phyloP scores from a whole-genome alignment of 30 jellyfish, hydroid and myxozoan species.

The Chironex yamaguchii region DNA sequence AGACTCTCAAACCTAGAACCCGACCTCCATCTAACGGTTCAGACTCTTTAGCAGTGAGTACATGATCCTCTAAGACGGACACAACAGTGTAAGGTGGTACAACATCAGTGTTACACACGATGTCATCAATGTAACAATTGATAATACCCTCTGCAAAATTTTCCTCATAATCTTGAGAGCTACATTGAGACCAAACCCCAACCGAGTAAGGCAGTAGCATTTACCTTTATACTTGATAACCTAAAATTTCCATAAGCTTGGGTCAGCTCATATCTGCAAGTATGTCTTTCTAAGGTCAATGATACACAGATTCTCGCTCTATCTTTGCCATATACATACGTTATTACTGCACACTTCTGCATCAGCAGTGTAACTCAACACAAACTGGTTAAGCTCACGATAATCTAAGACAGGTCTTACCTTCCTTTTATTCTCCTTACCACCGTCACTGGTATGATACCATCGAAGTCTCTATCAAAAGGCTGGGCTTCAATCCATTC shows the following conservation, averaged over 20 bases:
- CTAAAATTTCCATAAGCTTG: too few relatives aligned
- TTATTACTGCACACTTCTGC: constrained; percentile 18
- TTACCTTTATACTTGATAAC: not conserved
- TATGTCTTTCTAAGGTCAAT: constrained; percentile 22
- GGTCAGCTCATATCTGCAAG: constrained; percentile 17
- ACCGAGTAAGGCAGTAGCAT: constrained; percentile 20
- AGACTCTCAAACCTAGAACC: constrained; percentile 34
- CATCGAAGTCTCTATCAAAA: too few relatives aligned
- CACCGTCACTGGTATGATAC: too few relatives aligned
- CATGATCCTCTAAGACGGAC: constrained; percentile 16
- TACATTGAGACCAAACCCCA: constrained; percentile 66
- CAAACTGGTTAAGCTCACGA: not conserved
- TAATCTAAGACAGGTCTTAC: constrained; percentile 19
- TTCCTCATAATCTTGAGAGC: too few relatives aligned
- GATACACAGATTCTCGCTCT: too few relatives aligned
- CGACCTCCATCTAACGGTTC: constrained; percentile 38
- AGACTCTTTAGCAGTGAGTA: constrained; percentile 36
- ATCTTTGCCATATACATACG: constrained; percentile 21
- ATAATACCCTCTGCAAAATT: too few relatives aligned
- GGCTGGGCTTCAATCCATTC: too few relatives aligned
- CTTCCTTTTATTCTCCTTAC: not conserved
- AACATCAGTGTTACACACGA: too few relatives aligned
- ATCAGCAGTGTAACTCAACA: constrained; percentile 7
- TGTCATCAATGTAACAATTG: too few relatives aligned
- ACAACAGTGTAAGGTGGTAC: too few relatives aligned